Base-by-base conservation (phyloP, 2,113 vertebrate species). In the Poecilia latipinna region DNA sequence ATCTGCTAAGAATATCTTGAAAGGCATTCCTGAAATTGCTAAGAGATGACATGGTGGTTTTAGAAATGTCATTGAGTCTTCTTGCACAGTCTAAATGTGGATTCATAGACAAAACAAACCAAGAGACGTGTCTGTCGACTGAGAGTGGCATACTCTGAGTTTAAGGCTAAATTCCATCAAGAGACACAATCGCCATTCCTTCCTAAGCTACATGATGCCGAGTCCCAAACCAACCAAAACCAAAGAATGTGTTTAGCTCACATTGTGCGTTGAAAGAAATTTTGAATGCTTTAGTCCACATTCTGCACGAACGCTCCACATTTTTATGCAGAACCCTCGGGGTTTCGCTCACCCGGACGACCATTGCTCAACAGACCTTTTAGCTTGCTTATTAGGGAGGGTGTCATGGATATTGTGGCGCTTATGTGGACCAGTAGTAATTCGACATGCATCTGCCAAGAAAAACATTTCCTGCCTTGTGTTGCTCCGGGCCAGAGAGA, bases 401-500 rank as follows among this genome's bases (percentile, higher is more conserved):
- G 82, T 87, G 84, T 90, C 88, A 77, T 44, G 67, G 80, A 84
- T 90, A 87, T 88, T 85, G 86, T 75, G 74, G 87, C 2, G 64
- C 73, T 91, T 86, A 84, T 85, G 86, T 80, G 84, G 82, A 72
- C 68, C 76, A 65, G 84, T 44, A 71, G 86, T 86, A 83, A 92
- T 93, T 91, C 68, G 79, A 91, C 91, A 88, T 89, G 83, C 86
- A 89, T 91, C 90, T 91, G 93, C 93, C 93, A 92, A 91, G 86
- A 83, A 90, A 93, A 93, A 93, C 89, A 93, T 92, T 90, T 92
- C 91, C 89, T 90, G 88, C 83, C 90, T 90, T 89, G 79, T 84
- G 84, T 61, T 77, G 75, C 79, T 88, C 88, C 85, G 80, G 63
- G 89, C 75, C 35, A 74, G 85, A 72, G 75, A 86, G 68, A 42